Base-by-base conservation (phyloP, 2,888 invertebrate species). In the Leptothorax acervorum region DNA sequence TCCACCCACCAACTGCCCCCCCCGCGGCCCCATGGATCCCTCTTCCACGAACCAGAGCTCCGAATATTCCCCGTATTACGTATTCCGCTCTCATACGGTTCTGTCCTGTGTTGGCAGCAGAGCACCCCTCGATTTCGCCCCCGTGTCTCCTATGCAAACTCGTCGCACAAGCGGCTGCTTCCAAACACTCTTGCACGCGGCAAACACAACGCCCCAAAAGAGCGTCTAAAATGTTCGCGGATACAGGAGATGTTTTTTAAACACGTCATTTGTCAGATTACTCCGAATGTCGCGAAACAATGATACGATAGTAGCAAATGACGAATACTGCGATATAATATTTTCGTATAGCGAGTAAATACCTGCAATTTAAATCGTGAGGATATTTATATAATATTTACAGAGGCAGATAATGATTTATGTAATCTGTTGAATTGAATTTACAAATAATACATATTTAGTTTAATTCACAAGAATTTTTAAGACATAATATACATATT, bases 1-100 rank as follows among this genome's bases (percentile, higher is more conserved):
- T 85, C 86, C 87, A 88, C 89, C 90, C 91, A 87, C 90, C 86
- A 87, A 84, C 90, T 88, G 87, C 87, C 88, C 85, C 88, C 85
- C 88, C 85, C 53, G 35, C 55, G 18, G 8, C 62, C 68, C 70
- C 79, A 48, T 75, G 68, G 84, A 48, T 84, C 86, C 55, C 84
- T 79, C 85, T 82, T 82, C 78, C 70, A 81, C 76, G 74, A 85
- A 73, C 85, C 85, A 71, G 85, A 86, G 71, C 86, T 86, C 74
- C 87, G 90, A 89, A 89, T 92, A 93, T 92, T 93, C 89, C 91
- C 84, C 93, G 91, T 93, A 94, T 94, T 94, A 94, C 93, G 94
- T 94, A 94, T 94, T 94, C 94, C 88, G 85, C 90, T 93, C 93
- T 93, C 94, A 93, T 93, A 92, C 92, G 88, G 85, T 92, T 92